These are phyloP conservation scores for Tenrec ecaudatus DNA, from an alignment of 2,113 vertebrate species.

Conservation along the genomic window DNA sequence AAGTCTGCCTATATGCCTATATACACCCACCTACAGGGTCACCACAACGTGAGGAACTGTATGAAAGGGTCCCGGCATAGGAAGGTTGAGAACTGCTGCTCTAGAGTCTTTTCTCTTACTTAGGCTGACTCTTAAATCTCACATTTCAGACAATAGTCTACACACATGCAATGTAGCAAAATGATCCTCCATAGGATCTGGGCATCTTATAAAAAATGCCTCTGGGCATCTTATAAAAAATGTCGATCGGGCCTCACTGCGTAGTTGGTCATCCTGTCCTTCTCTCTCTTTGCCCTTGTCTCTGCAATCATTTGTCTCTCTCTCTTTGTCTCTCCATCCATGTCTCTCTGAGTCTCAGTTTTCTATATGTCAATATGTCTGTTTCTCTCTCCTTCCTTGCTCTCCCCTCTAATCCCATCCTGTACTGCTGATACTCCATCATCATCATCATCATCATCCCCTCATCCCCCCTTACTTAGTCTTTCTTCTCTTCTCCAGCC, in stretches of 20 bases:
- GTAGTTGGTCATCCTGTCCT: too few relatives aligned
- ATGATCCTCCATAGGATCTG: neutral
- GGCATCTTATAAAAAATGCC: too few relatives aligned
- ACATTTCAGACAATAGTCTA: neutral
- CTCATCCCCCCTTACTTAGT: neutral
- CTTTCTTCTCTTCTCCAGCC: neutral
- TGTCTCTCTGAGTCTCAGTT: neutral
- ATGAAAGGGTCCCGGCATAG: too few relatives aligned
- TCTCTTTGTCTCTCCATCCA: neutral
- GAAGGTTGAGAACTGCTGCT: neutral
- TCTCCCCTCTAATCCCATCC: too few relatives aligned
- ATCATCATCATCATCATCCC: too few relatives aligned
- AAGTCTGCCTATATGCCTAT: too few relatives aligned
- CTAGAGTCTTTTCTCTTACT: neutral
- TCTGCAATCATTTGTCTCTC: too few relatives aligned
- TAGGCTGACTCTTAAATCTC: neutral
- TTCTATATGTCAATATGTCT: neutral
- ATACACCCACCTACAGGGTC: too few relatives aligned
- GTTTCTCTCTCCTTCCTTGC: neutral
- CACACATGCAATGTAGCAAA: too few relatives aligned
- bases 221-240: neutral
- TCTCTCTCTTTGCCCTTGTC: too few relatives aligned
- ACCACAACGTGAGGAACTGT: too few relatives aligned
- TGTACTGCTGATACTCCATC: too few relatives aligned
- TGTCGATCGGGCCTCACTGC: neutral